Percentiles rank a stretch among this genome's conserved stretches.
Conservation (phyloP, 2,113 vertebrate genomes). For the Syngnathus scovelli region DNA sequence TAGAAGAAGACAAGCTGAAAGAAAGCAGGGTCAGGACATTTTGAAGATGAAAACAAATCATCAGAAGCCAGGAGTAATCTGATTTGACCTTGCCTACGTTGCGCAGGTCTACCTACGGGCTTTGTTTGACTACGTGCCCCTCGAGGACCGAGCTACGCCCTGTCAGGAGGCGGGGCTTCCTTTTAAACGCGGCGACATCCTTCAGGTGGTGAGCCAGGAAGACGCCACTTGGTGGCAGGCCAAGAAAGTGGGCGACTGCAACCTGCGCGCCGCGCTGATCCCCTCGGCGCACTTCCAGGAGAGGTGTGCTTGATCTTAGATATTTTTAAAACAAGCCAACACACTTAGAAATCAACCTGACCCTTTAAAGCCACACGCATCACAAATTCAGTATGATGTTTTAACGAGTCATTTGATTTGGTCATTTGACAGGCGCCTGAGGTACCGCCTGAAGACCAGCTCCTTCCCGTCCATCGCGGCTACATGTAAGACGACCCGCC, state of each 20-base stretch:
- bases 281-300: constrained; percentile 92
- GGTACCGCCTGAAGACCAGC: constrained; percentile 78
- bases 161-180: constrained; percentile 93
- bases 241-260: constrained; percentile 85
- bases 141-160: constrained; percentile 89
- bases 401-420: not conserved
- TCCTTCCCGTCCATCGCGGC: constrained; percentile 70
- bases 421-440: constrained; percentile 71
- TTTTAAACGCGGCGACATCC: constrained; percentile 79
- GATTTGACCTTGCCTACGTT: not conserved
- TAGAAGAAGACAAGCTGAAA: constrained; percentile 82
- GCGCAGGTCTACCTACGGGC: constrained; percentile 85
- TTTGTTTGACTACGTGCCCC: constrained; percentile 87
- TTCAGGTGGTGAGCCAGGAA: constrained; percentile 93
- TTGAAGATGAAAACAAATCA: not conserved
- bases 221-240: constrained; percentile 96
- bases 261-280: constrained; percentile 87
- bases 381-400: too few relatives aligned
- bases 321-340: too few relatives aligned
- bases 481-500: constrained; percentile 72
- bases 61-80: not conserved
- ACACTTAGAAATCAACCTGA: too few relatives aligned
- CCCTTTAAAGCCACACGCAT: too few relatives aligned
- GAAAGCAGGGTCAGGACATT: constrained; percentile 81
- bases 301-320: constrained; percentile 65